Conservation (phyloP, 1,140 invertebrate species). For the Zeugodacus cucurbitae region DNA sequence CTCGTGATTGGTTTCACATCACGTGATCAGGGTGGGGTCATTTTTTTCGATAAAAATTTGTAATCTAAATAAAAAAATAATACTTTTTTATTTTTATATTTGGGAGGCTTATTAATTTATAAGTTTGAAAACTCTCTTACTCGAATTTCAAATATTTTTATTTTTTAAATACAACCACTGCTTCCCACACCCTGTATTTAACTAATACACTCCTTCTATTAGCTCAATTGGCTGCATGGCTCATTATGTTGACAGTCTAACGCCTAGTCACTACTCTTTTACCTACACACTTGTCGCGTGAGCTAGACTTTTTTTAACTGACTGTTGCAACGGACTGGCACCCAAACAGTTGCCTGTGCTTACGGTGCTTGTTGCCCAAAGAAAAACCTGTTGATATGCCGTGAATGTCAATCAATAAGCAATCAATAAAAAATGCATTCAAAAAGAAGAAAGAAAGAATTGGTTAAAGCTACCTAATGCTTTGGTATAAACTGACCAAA, state of each 20-base stretch:
- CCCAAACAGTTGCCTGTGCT: neutral
- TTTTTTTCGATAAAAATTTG: too few relatives aligned
- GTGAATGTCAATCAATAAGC: neutral
- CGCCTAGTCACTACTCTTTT: neutral
- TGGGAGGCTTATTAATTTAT: too few relatives aligned
- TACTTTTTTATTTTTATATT: too few relatives aligned
- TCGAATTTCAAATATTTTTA: too few relatives aligned
- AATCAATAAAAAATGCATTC: neutral
- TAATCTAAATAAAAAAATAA: too few relatives aligned
- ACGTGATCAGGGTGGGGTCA: too few relatives aligned
- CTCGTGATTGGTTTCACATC: too few relatives aligned
- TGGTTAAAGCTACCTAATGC: neutral
- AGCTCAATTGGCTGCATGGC: neutral
- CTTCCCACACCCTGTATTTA: neutral
- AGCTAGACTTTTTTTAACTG: neutral
- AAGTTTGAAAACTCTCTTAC: too few relatives aligned
- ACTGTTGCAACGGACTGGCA: neutral
- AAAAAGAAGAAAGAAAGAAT: neutral
- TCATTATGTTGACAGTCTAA: neutral
- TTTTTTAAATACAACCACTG: too few relatives aligned
- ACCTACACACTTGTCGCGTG: neutral
- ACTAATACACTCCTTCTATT: neutral
- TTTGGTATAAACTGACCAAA: neutral
- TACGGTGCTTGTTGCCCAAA: neutral
- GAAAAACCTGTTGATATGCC: constrained; percentile 3